Evolutionary conservation across 2,888 invertebrate species (phyloP), one percentile per base, ranked within the genome.

Genomic region (Esperia sulphurella): DNA sequence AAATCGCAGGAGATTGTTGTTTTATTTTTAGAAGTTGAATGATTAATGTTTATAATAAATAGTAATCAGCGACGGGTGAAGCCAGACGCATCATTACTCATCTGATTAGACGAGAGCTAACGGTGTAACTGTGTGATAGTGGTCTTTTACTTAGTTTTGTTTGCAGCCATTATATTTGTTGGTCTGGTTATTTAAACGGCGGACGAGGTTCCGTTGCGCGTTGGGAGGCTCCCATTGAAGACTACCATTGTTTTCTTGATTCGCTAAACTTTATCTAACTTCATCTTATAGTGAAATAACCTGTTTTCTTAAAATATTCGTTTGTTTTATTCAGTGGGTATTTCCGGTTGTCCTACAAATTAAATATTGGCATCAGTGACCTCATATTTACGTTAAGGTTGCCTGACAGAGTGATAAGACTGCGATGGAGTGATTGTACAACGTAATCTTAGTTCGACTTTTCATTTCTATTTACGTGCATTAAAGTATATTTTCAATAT

Each of bases 121-220:
- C 76, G 75, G 78, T 71, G 59, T 52, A 51, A 14, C 69, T 65
- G 65, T 72, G 65, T 63, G 63, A 67, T 69, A 66, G 72, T 71
- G 64, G 58, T 65, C 57, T 70, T 74, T 75, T 71, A 67, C 68
- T 76, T 71, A 62, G 64, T 71, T 78, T 73, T 70, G 68, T 75
- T 77, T 74, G 70, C 64, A 57, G 60, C 67, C 70, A 75, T 78
- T 75, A 72, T 69, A 74, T 80, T 77, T 68, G 70, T 72, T 70
- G 75, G 67, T 75, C 72, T 61, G 73, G 68, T 47, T 67, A 72
- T 71, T 71, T 75, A 79, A 80, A 72, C 72, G 69, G 75, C 79
- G 81, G 83, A 82, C 77, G 75, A 66, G 69, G 71, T 82, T 79
- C 82, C 79, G 82, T 83, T 83, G 79, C 60, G 59, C 69, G 79